phyloP scores from a whole-genome alignment of 1,140 invertebrate species.

The Paralvinella palmiformis region DNA sequence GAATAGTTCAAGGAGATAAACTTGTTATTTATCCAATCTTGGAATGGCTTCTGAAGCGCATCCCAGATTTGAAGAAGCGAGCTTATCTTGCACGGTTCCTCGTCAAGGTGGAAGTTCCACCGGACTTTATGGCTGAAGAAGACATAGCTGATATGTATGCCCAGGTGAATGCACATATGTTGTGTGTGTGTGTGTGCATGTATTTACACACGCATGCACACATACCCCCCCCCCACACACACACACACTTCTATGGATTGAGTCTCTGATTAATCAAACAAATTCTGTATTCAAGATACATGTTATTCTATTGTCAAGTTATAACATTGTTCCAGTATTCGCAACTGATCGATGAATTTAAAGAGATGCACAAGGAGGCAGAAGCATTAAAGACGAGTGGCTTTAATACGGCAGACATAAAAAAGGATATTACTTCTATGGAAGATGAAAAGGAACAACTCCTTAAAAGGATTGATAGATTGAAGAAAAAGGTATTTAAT shows the following conservation, averaged over 20 bases:
- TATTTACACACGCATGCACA: no score
- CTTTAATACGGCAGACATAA: conserved; percentile 55
- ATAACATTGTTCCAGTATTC: conserved; percentile 59
- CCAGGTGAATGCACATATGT: conserved; percentile 49
- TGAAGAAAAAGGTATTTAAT: conserved; percentile 47
- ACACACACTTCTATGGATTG: neutral
- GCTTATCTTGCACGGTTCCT: conserved; percentile 72
- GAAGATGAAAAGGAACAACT: conserved; percentile 77
- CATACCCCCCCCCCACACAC: no score
- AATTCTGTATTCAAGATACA: neutral
- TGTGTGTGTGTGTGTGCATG: neutral
- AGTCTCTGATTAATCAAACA: no score
- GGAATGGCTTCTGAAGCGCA: conserved; percentile 69
- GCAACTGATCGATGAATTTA: conserved; percentile 74
- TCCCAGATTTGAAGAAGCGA: conserved; percentile 68
- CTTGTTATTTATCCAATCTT: conserved; percentile 70
- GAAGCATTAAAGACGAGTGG: conserved; percentile 61
- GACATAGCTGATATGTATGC: conserved; percentile 67
- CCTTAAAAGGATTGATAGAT: conserved; percentile 63
- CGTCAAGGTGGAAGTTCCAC: conserved; percentile 73
- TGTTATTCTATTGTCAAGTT: neutral
- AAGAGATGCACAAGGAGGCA: conserved; percentile 68
- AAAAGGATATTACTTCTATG: conserved; percentile 74
- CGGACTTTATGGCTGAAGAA: conserved; percentile 70
- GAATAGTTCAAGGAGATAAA: conserved; percentile 68